These are phyloP conservation scores for Ips nitidus DNA, from an alignment of 1,140 invertebrate species.

Conservation along the genomic window DNA sequence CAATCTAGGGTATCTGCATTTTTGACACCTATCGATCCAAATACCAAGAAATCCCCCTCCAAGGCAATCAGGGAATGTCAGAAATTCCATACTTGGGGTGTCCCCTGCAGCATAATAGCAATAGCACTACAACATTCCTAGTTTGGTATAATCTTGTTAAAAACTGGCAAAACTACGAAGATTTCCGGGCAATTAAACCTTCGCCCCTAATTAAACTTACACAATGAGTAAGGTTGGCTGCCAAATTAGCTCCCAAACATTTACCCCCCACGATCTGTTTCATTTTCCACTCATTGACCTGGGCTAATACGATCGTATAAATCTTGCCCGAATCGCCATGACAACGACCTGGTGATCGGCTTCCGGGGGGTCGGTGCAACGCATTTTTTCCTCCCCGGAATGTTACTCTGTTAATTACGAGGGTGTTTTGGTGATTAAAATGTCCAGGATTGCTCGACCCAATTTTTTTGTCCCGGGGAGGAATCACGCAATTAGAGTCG, in stretches of 20 bases:
- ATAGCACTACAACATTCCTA: too few species aligned
- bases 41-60: too few species aligned
- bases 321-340: constrained; percentile 13
- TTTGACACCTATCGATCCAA: too few species aligned
- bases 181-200: constrained; percentile 9
- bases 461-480: neutral
- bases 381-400: too few species aligned
- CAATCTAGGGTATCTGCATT: too few species aligned
- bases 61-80: too few species aligned
- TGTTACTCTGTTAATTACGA: too few species aligned
- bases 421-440: too few species aligned
- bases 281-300: constrained; percentile 31
- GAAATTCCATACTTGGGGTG: too few species aligned
- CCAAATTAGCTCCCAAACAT: constrained; percentile 26
- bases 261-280: constrained; percentile 29
- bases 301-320: constrained; percentile 27
- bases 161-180: too few species aligned
- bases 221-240: constrained; percentile 22
- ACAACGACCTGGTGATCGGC: neutral
- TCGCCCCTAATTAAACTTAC: constrained; percentile 25
- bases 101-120: too few species aligned
- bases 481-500: constrained; percentile 22
- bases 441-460: constrained; percentile 3
- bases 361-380: neutral
- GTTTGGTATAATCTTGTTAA: too few species aligned